A percentile compares a stretch with the other conserved stretches of the same genome.
These are phyloP conservation scores for Psephotus haematonotus DNA, from an alignment of 2,113 vertebrate species.

Conservation along the genomic window DNA sequence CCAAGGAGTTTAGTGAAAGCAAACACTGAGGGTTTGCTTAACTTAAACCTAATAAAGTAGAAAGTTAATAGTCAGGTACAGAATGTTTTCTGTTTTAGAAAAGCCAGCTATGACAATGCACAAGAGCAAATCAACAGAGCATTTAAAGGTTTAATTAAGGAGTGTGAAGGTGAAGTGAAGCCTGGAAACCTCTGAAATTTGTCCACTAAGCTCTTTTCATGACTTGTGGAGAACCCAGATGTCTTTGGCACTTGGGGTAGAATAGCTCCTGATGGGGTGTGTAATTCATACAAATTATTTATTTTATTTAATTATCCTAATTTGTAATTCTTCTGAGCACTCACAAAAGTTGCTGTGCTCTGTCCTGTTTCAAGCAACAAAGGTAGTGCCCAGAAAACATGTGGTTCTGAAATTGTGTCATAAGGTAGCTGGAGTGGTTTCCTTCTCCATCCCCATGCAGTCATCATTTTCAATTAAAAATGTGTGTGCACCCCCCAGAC, in stretches of 20 bases:
- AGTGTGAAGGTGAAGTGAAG: not conserved
- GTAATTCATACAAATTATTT: not conserved
- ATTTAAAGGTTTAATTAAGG: not conserved
- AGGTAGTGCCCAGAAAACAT: not conserved
- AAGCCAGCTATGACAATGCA: not conserved
- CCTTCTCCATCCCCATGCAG: not conserved
- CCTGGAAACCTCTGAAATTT: not conserved
- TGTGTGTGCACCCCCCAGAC: fast-evolving
- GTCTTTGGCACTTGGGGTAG: not conserved
- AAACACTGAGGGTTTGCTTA: constrained; percentile 40
- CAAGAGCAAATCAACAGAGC: not conserved
- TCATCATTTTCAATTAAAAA: not conserved
- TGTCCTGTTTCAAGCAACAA: not conserved
- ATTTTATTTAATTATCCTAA: not conserved
- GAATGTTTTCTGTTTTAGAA: not conserved
- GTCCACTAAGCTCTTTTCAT: not conserved
- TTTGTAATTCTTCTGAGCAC: not conserved
- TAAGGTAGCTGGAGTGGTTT: not conserved
- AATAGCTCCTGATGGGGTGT: not conserved
- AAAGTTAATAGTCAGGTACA: constrained; percentile 27
- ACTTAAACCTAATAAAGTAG: constrained; percentile 34
- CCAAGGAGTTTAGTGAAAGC: constrained; percentile 40
- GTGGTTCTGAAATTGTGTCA: fast-evolving
- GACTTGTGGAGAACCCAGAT: not conserved
- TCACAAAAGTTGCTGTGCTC: not conserved